Conservation (phyloP, 1,140 invertebrate species). For the Diprion similis region DNA sequence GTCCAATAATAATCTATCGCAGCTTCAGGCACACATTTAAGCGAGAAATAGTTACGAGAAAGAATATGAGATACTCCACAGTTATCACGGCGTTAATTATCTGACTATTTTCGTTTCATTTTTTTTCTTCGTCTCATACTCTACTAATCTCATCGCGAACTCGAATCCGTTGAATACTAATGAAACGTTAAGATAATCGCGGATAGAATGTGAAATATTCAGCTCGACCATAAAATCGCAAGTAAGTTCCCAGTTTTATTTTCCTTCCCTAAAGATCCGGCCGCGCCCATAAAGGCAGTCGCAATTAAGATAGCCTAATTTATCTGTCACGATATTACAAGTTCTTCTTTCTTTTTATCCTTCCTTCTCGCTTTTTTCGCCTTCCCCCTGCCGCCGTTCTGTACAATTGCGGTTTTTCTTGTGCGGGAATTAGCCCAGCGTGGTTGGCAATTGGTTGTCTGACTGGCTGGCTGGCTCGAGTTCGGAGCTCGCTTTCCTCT, state of each 20-base stretch:
- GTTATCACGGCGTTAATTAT: too few species aligned
- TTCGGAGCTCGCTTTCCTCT: neutral
- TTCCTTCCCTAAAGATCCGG: neutral
- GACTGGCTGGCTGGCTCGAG: conserved; percentile 3
- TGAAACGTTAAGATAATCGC: conserved; percentile 6
- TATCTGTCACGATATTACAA: conserved; percentile 30
- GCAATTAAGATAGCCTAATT: conserved; percentile 31
- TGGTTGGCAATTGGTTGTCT: conserved; percentile 4
- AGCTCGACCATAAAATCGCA: neutral
- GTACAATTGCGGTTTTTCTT: conserved; percentile 18
- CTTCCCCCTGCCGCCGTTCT: neutral
- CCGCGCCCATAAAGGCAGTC: conserved; percentile 4
- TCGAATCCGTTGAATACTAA: conserved; percentile 3
- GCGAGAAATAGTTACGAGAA: neutral
- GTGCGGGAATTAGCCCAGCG: conserved; percentile 22
- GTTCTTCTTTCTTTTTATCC: conserved; percentile 16
- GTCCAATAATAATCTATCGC: neutral
- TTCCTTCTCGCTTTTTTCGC: neutral
- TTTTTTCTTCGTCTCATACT: neutral
- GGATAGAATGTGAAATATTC: neutral
- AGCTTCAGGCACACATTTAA: neutral
- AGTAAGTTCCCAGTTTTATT: neutral
- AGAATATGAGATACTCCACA: too few species aligned
- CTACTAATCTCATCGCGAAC: neutral
- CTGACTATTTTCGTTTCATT: too few species aligned